These are phyloP conservation scores for Fragum sueziense DNA, from an alignment of 2,888 invertebrate genomes.

Conservation along the genomic window DNA sequence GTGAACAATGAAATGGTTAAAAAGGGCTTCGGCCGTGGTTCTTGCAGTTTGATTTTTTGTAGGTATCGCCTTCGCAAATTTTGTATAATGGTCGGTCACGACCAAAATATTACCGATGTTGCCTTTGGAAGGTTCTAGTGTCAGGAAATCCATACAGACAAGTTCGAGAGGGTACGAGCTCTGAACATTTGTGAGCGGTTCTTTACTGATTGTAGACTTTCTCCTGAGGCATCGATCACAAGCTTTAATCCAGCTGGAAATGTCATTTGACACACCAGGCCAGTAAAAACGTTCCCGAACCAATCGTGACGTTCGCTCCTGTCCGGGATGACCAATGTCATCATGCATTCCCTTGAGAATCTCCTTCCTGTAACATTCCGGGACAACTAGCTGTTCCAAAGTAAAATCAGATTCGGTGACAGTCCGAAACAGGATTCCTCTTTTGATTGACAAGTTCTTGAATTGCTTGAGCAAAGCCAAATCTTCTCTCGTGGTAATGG, in stretches of 20 bases:
- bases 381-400: not conserved
- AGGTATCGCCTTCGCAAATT: not conserved
- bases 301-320: too few species aligned
- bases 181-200: not conserved
- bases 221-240: too few species aligned
- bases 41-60: not conserved
- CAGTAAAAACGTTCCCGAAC: too few species aligned
- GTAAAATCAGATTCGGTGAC: not conserved
- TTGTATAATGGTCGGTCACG: not conserved
- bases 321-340: not conserved
- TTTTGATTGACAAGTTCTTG: too few species aligned
- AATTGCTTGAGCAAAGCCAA: too few species aligned
- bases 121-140: not conserved
- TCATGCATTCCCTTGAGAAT: not conserved
- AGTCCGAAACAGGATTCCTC: not conserved
- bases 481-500: too few species aligned
- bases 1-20: slow-evolving; percentile 30
- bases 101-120: not conserved
- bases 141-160: not conserved
- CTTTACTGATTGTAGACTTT: not conserved
- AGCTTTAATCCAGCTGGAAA: not conserved
- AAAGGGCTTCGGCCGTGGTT: too few species aligned
- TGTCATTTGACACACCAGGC: not conserved
- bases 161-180: not conserved
- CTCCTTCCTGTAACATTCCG: not conserved